These are phyloP conservation scores for Diarsia brunnea DNA, from an alignment of 2,888 invertebrate genomes.

Conservation along the genomic window DNA sequence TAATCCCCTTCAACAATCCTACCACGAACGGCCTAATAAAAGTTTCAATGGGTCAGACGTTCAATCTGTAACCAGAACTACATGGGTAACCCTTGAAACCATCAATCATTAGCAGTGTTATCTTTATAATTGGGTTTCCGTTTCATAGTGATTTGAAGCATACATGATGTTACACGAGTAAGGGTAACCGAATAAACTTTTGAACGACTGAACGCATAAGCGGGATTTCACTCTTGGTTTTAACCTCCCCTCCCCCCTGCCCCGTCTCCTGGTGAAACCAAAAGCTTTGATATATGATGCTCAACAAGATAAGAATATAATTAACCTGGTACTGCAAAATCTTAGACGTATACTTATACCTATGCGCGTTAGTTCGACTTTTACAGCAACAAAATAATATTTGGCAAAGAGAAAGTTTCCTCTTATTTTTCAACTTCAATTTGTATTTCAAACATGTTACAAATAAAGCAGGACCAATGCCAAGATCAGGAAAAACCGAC, in stretches of 20 bases:
- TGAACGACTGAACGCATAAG: conserved; percentile 13
- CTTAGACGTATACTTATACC: neutral
- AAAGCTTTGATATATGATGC: neutral
- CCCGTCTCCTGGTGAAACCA: neutral
- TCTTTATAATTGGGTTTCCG: neutral
- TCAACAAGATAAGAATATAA: neutral
- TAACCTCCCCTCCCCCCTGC: no score
- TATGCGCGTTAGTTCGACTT: neutral
- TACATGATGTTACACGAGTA: neutral
- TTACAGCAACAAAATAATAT: neutral
- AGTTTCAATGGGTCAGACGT: neutral
- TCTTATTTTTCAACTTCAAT: conserved; percentile 31
- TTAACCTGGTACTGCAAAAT: neutral
- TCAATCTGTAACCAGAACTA: neutral
- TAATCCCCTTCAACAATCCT: neutral
- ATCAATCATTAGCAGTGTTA: neutral
- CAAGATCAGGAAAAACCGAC: conserved; percentile 74
- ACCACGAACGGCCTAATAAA: neutral
- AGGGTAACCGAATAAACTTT: conserved; percentile 14
- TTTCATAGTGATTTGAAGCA: neutral
- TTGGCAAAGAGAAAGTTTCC: conserved; percentile 45
- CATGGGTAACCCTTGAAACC: neutral
- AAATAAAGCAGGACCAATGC: conserved; percentile 69
- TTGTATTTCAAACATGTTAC: conserved; percentile 58
- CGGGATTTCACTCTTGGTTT: neutral